Evolutionary conservation across 2,888 invertebrate genomes (phyloP).

Genomic region (Cosmia pyralina): DNA sequence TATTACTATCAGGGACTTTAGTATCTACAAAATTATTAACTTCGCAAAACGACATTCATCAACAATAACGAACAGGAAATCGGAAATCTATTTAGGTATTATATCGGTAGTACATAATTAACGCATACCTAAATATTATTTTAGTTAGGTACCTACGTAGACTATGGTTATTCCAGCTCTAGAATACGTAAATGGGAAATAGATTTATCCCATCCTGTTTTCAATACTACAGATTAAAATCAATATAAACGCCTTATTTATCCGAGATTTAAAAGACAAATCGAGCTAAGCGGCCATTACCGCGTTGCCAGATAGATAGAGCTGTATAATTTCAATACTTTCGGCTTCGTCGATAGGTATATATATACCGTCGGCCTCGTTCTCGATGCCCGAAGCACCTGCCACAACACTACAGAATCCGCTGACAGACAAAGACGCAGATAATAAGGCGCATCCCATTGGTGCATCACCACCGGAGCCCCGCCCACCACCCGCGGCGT

Average conservation of each 20-base stretch:
- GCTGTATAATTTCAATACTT: slow-evolving; percentile 42
- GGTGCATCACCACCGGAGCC: slow-evolving; percentile 90
- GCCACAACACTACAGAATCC: slow-evolving; percentile 82
- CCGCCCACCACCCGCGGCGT: slow-evolving; percentile 82
- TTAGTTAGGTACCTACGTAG: not conserved
- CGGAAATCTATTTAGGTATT: too few species aligned
- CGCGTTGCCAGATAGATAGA: slow-evolving; percentile 6
- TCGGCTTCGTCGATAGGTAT: slow-evolving; percentile 27
- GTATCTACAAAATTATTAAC: too few species aligned
- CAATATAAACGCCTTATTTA: slow-evolving; percentile 1
- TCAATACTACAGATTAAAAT: not conserved
- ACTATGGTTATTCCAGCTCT: not conserved
- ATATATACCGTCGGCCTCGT: slow-evolving; percentile 46
- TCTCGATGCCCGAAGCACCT: slow-evolving; percentile 72
- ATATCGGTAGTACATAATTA: not conserved
- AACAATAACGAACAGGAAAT: too few species aligned
- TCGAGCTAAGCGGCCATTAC: slow-evolving; percentile 31
- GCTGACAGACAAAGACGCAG: slow-evolving; percentile 90
- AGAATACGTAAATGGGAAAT: slow-evolving; percentile 8
- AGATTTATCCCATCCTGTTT: slow-evolving; percentile 13
- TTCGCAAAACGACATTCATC: too few species aligned
- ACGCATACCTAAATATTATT: not conserved
- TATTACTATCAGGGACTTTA: too few species aligned
- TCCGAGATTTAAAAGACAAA: slow-evolving; percentile 8
- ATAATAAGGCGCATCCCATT: slow-evolving; percentile 90